Percentiles rank a stretch among this genome's conserved stretches.
These are phyloP conservation scores for Zosterops japonicus DNA, from an alignment of 2,113 vertebrate species.

Conservation along the genomic window DNA sequence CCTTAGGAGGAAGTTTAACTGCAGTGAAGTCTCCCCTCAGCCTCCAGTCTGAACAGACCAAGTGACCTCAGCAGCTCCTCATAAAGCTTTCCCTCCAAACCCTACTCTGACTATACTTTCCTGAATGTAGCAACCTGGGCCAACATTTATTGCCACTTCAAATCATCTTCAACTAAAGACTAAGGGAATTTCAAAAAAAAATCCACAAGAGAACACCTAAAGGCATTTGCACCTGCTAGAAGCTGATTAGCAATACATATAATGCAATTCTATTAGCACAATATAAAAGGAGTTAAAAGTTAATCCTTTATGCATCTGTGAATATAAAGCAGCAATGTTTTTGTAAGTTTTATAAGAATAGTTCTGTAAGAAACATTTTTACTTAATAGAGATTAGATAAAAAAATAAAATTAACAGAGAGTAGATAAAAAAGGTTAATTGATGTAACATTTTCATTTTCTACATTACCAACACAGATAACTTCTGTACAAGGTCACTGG, in stretches of 20 bases:
- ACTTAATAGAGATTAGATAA: background rate
- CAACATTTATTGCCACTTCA: background rate
- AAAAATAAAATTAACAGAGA: background rate
- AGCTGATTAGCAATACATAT: background rate
- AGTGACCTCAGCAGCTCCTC: background rate
- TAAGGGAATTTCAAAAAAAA: background rate
- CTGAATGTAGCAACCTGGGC: background rate
- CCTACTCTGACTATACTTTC: background rate
- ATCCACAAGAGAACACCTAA: background rate
- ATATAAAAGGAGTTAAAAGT: background rate
- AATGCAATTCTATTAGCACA: background rate
- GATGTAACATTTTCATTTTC: background rate
- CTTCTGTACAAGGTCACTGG: background rate
- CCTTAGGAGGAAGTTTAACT: rapidly evolving
- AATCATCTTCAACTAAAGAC: background rate
- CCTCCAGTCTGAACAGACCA: background rate
- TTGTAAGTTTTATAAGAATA: background rate
- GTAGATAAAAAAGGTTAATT: background rate
- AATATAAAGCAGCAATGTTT: background rate
- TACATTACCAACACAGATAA: background rate
- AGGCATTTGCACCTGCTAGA: background rate
- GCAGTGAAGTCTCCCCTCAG: background rate
- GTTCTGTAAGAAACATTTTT: background rate
- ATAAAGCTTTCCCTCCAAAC: background rate
- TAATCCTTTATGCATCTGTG: background rate